Evolutionary conservation across 2,797 vertebrate species (phyloP).

Genomic region (Sebastes oblongus): DNA sequence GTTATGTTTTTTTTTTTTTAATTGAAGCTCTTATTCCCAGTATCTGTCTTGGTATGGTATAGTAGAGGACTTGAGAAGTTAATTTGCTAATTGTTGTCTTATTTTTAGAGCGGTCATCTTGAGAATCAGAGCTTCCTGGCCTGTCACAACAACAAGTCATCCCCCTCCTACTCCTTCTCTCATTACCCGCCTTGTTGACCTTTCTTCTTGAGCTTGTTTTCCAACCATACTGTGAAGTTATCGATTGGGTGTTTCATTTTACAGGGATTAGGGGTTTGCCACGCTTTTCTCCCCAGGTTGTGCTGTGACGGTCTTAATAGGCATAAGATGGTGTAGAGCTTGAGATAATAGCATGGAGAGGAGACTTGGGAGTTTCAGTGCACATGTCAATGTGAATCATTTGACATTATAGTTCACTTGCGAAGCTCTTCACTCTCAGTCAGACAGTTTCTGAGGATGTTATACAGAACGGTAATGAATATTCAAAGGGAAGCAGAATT

Average conservation of each 20-base stretch:
- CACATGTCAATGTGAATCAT: not conserved
- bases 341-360: slow-evolving; percentile 10
- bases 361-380: not conserved
- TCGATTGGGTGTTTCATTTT: slow-evolving; percentile 72
- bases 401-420: not conserved
- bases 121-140: slow-evolving; percentile 39
- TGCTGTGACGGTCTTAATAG: slow-evolving; percentile 24
- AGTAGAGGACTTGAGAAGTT: slow-evolving; percentile 7
- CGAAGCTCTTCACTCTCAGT: not conserved
- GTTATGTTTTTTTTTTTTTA: not conserved
- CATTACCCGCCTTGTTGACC: slow-evolving; percentile 72
- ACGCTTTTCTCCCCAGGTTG: slow-evolving; percentile 31
- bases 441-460: not conserved
- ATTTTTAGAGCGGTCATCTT: slow-evolving; percentile 65
- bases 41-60: not conserved
- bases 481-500: slow-evolving; percentile 10
- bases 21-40: slow-evolving; percentile 8
- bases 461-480: not conserved
- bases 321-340: not conserved
- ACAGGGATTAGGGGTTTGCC: slow-evolving; percentile 59
- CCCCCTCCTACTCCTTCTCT: slow-evolving; percentile 59
- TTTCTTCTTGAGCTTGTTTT: slow-evolving; percentile 65
- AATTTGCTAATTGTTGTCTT: slow-evolving; percentile 54
- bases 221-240: slow-evolving; percentile 64
- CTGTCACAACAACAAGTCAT: slow-evolving; percentile 55